phyloP scores from a whole-genome alignment of 2,113 vertebrate species.

The Ranitomeya imitator region DNA sequence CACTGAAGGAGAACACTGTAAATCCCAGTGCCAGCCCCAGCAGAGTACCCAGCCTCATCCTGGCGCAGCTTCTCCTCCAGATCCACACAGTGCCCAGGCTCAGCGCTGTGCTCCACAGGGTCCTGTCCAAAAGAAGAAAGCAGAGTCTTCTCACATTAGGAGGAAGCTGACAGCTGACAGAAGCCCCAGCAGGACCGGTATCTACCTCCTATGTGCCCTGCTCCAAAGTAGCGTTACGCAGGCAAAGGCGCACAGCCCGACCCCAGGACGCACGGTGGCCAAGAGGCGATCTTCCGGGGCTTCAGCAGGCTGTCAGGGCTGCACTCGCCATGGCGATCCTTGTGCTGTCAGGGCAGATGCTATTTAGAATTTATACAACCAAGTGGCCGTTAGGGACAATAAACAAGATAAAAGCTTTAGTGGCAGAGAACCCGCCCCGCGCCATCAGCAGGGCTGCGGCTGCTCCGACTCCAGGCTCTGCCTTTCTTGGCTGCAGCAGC shows the following conservation, averaged over 20 bases:
- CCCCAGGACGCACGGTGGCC: constrained; percentile 4
- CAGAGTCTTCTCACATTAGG: constrained; percentile 46
- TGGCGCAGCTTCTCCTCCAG: constrained; percentile 58
- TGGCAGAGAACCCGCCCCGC: constrained; percentile 49
- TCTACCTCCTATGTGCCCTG: neutral
- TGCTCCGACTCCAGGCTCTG: constrained; percentile 48
- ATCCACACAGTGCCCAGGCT: constrained; percentile 28
- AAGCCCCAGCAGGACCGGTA: neutral
- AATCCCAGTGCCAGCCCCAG: constrained; percentile 80
- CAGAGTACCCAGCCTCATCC: constrained; percentile 74
- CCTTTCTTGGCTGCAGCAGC: constrained; percentile 52
- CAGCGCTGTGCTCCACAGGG: neutral
- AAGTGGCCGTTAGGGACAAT: constrained; percentile 57
- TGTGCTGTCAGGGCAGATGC: constrained; percentile 16
- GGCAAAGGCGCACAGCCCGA: constrained; percentile 30
- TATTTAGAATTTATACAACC: constrained; percentile 56
- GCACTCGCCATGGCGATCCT: constrained; percentile 34
- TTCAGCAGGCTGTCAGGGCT: constrained; percentile 13
- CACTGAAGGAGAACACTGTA: constrained; percentile 74
- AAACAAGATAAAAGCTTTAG: constrained; percentile 41
- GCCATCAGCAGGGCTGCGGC: constrained; percentile 41
- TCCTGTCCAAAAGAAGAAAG: constrained; percentile 46
- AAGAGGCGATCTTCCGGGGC: constrained; percentile 15
- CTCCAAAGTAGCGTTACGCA: constrained; percentile 18
- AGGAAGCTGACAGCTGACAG: constrained; percentile 20